phyloP scores from a whole-genome alignment of 2,113 vertebrate genomes.

The Ophiodon elongatus region DNA sequence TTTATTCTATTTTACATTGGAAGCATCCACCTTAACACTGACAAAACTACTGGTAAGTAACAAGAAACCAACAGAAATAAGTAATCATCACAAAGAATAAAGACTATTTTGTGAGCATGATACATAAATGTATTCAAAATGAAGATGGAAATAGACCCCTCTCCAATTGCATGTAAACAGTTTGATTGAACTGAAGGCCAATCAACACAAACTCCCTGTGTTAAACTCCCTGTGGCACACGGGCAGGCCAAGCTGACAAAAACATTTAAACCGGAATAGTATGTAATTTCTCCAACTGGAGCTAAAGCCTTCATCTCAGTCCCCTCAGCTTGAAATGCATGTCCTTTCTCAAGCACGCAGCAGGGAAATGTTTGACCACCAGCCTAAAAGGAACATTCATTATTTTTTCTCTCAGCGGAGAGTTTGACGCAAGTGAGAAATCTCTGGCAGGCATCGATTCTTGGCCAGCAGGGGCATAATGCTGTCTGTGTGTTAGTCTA shows the following conservation, averaged over 20 bases:
- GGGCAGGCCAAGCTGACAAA: not conserved
- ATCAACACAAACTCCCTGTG: not conserved
- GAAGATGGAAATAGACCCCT: not conserved
- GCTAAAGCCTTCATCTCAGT: not conserved
- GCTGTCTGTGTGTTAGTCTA: not conserved
- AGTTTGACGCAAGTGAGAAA: not conserved
- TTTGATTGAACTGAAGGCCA: slow-evolving; percentile 10
- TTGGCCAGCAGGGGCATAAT: not conserved
- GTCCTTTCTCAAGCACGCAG: not conserved
- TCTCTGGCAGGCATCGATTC: not conserved
- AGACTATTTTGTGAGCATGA: not conserved
- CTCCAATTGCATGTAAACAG: not conserved
- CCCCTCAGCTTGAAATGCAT: not conserved
- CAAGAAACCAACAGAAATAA: not conserved
- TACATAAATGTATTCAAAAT: not conserved
- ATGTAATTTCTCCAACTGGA: not conserved
- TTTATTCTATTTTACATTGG: not conserved
- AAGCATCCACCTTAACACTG: not conserved
- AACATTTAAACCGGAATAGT: not conserved
- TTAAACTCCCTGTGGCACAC: not conserved
- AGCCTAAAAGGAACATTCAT: not conserved
- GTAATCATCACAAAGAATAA: not conserved
- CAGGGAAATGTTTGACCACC: not conserved
- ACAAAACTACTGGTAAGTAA: not conserved
- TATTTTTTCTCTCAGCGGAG: not conserved